Percentiles rank a stretch among this genome's conserved stretches.
These are phyloP conservation scores for Caretta caretta DNA, from an alignment of 2,113 vertebrate genomes.

Conservation along the genomic window DNA sequence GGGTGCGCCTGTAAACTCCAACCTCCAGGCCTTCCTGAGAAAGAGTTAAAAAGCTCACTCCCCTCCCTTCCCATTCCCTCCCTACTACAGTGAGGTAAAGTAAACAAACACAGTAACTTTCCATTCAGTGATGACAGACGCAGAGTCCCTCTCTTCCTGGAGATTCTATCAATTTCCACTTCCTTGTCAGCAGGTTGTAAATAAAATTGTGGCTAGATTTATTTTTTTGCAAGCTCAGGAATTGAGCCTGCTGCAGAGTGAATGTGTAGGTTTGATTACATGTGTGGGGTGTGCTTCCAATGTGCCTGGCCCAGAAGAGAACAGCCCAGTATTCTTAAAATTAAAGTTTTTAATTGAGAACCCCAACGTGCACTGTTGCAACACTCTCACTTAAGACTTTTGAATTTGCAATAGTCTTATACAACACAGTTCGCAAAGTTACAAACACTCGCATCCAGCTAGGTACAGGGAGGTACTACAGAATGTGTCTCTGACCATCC, in stretches of 20 bases:
- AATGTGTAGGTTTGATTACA: neutral
- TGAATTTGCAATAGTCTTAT: too few species aligned
- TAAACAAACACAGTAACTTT: neutral
- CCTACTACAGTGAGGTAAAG: neutral
- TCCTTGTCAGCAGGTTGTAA: conserved; percentile 66
- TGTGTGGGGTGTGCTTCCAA: neutral
- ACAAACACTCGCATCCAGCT: neutral
- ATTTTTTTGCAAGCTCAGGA: neutral
- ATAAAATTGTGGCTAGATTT: conserved; percentile 45
- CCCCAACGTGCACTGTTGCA: neutral
- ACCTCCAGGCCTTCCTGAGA: neutral
- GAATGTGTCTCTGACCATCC: neutral
- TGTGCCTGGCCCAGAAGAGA: rapidly evolving
- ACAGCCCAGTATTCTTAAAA: neutral
- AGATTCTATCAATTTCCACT: conserved; percentile 68
- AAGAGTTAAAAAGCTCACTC: conserved; percentile 28
- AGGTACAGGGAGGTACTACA: neutral
- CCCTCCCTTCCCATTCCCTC: neutral
- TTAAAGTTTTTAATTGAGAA: neutral
- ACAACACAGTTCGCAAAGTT: neutral
- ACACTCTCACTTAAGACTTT: neutral
- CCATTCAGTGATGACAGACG: conserved; percentile 63
- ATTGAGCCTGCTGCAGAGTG: rapidly evolving
- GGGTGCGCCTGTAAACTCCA: rapidly evolving
- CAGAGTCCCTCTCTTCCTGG: conserved; percentile 55